Evolutionary conservation across 2,888 invertebrate genomes (phyloP).

Genomic region (Calliscelio sp.): DNA sequence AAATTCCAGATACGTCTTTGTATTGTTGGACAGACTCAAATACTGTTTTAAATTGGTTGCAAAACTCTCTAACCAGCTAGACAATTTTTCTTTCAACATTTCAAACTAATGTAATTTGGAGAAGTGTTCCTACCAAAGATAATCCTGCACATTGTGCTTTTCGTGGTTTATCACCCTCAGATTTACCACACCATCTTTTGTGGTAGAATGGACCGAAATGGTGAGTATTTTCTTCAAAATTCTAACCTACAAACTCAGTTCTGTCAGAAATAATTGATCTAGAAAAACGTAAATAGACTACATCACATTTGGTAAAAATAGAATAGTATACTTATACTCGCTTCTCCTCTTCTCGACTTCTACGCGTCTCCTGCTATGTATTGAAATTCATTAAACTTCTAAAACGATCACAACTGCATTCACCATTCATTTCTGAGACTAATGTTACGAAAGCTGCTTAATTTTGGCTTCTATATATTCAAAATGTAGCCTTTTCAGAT

Average conservation of each 20-base stretch:
- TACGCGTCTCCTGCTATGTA: neutral
- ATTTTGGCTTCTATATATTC: slow-evolving; percentile 18
- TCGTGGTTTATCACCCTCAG: neutral
- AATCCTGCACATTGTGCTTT: slow-evolving; percentile 20
- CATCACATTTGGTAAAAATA: slow-evolving; percentile 1
- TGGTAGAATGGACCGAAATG: slow-evolving; percentile 7
- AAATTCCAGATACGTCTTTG: neutral
- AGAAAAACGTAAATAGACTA: neutral
- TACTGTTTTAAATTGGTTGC: neutral
- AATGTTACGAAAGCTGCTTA: neutral
- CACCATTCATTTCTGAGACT: neutral
- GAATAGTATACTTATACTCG: neutral
- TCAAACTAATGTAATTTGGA: neutral
- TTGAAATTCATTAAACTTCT: neutral
- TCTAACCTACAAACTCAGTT: neutral
- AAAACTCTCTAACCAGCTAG: neutral
- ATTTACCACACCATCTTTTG: neutral
- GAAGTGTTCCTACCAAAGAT: slow-evolving; percentile 3
- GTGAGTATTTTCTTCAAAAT: neutral
- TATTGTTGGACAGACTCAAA: slow-evolving; percentile 13
- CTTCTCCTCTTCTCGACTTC: slow-evolving; percentile 4
- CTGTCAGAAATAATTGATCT: neutral
- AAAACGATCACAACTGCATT: neutral
- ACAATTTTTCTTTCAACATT: slow-evolving; percentile 1
- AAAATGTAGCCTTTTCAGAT: neutral